Conservation (phyloP, 2,888 invertebrate species). For the Steromphala cineraria region DNA sequence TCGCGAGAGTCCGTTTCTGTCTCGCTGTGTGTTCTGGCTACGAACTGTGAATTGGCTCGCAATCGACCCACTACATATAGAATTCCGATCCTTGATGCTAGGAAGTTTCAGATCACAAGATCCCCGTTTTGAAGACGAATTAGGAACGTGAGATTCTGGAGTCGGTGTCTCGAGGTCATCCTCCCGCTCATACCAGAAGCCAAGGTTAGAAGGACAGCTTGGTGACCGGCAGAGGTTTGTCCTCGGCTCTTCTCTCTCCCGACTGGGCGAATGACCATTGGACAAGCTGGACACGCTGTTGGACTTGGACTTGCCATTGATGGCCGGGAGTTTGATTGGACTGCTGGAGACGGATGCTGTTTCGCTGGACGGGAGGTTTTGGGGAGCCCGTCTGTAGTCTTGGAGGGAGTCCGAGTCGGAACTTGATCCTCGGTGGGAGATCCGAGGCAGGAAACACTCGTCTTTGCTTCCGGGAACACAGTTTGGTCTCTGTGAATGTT, state of each 20-base stretch:
- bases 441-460: constrained; percentile 4
- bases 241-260: not conserved
- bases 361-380: not conserved
- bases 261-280: not conserved
- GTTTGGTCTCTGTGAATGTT: not conserved
- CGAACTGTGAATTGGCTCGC: not conserved
- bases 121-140: not conserved
- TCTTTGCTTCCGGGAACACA: not conserved
- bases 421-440: not conserved
- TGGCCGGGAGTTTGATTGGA: constrained; percentile 4
- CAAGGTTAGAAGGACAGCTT: constrained; percentile 5
- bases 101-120: not conserved
- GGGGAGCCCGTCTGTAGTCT: not conserved
- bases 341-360: constrained; percentile 9
- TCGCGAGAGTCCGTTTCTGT: not conserved
- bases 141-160: not conserved
- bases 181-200: not conserved
- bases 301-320: constrained; percentile 1
- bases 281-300: constrained; percentile 10
- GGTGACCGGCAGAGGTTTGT: constrained; percentile 3
- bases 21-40: not conserved
- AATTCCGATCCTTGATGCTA: not conserved
- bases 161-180: not conserved
- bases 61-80: not conserved
- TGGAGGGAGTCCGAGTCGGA: not conserved